Conservation (phyloP, 2,113 vertebrate species). For the Misgurnus mizolepis region DNA sequence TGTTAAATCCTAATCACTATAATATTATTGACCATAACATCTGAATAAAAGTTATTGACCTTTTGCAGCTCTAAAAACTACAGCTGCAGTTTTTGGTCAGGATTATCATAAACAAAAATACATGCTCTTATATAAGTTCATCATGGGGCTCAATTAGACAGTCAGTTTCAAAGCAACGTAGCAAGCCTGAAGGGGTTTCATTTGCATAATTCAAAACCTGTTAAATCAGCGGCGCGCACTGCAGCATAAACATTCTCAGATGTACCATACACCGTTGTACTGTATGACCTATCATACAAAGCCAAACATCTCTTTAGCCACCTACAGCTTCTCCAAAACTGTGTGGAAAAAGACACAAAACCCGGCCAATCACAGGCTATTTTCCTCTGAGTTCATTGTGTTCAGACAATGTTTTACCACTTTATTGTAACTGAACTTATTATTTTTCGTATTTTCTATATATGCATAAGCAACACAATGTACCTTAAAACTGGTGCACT, state of each 20-base stretch:
- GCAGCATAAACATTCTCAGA: slow-evolving; percentile 33
- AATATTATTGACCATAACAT: background rate
- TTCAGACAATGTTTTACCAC: background rate
- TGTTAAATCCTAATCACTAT: background rate
- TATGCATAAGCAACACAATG: too few species aligned
- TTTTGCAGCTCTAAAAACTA: background rate
- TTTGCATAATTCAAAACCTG: slow-evolving; percentile 48
- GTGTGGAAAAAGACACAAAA: slow-evolving; percentile 7
- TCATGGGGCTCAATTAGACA: slow-evolving; percentile 35
- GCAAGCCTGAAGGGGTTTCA: slow-evolving; percentile 13
- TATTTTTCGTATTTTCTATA: too few species aligned
- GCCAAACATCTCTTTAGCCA: slow-evolving; percentile 15
- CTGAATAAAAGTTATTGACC: background rate
- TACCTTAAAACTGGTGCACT: too few species aligned
- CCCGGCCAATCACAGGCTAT: background rate
- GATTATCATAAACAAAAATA: slow-evolving; percentile 16
- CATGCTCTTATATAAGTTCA: background rate
- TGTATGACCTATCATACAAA: slow-evolving; percentile 8
- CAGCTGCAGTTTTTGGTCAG: background rate
- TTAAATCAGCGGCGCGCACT: slow-evolving; percentile 31
- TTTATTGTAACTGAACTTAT: background rate
- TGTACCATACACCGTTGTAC: slow-evolving; percentile 19
- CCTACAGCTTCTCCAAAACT: slow-evolving; percentile 1
- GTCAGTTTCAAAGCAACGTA: background rate
- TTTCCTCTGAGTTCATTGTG: background rate